A percentile compares a stretch with the other conserved stretches of the same genome.
Conservation (phyloP, 2,797 vertebrate genomes). For the Crypturellus tataupa region DNA sequence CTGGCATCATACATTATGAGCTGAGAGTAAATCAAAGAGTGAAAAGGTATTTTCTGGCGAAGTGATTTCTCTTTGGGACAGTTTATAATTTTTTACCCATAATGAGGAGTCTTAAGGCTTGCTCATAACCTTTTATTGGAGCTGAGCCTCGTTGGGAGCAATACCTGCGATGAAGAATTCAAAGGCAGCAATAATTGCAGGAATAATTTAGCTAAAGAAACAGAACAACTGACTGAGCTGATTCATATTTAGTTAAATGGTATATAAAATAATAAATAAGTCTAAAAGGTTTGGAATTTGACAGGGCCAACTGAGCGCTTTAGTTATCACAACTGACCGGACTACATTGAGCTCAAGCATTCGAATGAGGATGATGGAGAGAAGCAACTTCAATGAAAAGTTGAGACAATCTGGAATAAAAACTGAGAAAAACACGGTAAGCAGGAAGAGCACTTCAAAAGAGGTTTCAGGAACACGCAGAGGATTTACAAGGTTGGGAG, state of each 20-base stretch:
- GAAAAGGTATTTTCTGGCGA: not conserved
- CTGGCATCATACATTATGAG: not conserved
- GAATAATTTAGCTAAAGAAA: not conserved
- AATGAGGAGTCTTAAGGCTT: not conserved
- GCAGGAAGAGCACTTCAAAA: slow-evolving; percentile 5
- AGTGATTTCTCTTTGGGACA: not conserved
- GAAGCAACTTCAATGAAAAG: not conserved
- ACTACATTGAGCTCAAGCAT: not conserved
- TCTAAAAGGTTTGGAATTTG: not conserved
- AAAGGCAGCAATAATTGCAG: not conserved
- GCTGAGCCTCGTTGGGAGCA: not conserved
- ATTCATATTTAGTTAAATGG: not conserved
- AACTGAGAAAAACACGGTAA: not conserved
- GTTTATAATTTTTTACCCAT: not conserved
- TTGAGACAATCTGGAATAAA: not conserved
- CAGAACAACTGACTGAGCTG: not conserved
- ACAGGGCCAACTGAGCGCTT: not conserved
- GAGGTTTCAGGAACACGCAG: not conserved
- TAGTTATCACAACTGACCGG: not conserved
- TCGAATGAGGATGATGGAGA: not conserved
- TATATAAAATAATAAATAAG: not conserved
- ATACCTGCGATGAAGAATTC: not conserved
- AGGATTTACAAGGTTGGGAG: not conserved
- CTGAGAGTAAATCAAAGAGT: not conserved
- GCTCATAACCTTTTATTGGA: not conserved